Evolutionary conservation across 2,113 vertebrate genomes (phyloP).

Genomic region (Scytalopus superciliaris): DNA sequence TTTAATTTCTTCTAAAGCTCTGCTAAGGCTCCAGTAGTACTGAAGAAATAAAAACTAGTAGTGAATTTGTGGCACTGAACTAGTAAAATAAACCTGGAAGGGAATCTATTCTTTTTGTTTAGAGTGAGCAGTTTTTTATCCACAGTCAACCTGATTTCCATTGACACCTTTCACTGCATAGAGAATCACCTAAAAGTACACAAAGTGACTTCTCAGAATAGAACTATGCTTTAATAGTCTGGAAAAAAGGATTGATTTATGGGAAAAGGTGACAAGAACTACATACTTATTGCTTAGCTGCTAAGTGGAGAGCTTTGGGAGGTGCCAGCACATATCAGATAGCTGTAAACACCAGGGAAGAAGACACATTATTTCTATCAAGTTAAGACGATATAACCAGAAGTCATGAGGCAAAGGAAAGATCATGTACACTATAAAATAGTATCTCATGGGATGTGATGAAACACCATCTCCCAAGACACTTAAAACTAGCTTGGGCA

Average conservation of each 20-base stretch:
- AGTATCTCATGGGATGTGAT: neutral
- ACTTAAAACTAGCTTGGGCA: neutral
- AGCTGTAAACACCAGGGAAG: constrained; percentile 29
- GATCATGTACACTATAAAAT: neutral
- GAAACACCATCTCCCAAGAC: constrained; percentile 19
- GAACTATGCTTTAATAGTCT: neutral
- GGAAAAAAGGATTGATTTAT: constrained; percentile 17
- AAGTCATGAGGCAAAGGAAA: neutral
- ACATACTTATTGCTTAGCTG: neutral
- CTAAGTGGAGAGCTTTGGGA: constrained; percentile 10
- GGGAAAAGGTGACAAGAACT: constrained; percentile 16
- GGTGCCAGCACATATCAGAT: constrained; percentile 5
- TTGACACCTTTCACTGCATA: neutral
- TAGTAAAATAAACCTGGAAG: neutral
- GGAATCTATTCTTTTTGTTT: neutral
- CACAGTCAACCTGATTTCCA: neutral
- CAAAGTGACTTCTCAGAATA: neutral
- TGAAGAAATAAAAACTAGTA: neutral
- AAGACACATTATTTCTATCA: neutral
- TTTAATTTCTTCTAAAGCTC: neutral
- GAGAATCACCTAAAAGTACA: neutral
- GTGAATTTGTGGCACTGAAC: neutral
- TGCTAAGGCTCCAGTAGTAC: neutral
- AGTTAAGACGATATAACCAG: neutral
- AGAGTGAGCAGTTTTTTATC: neutral